Evolutionary conservation across 2,888 invertebrate species (phyloP), one percentile per base, ranked within the genome.

Genomic region (Podotricha telesiphe): DNA sequence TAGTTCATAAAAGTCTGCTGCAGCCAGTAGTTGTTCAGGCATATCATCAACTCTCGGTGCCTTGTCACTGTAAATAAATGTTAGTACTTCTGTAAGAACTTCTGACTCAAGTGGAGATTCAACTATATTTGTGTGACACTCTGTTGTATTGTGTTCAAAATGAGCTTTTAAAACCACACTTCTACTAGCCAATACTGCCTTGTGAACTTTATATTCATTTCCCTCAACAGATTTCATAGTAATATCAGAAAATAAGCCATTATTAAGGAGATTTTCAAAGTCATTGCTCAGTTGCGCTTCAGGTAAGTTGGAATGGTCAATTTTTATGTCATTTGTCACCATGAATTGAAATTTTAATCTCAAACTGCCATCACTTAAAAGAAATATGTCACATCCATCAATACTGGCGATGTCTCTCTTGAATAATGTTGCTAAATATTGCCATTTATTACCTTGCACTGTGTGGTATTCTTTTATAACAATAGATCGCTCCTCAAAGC

Each of bases 1-100:
- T 5, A 93, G 81, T 74, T 92, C 90, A 72, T 93, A 93, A 74
- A 83, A 93, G 68, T 93, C 92, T 8, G 93, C 91, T 19, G 93
- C 93, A 59, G 89, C 91, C 28, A 93, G 75, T 34, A 93, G 74
- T 70, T 84, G 87, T 59, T 90, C 89, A n/a, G 93, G 91, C 71
- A 91, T 90, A 37, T 89, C 88, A 78, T 91, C 87, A 20, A 91
- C 86, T 73, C 84, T 84, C 17, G 89, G 91, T 40, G 91, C 88
- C 79, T 89, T 89, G 68, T 92, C 93, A 72, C 86, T 91, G 65
- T 93, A 93, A 68, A 93, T 86, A 65, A 87, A 93, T 22, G 84
- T 88, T 2, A 93, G 73, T 0, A 93, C 89, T 82, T 91, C 91
- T 48, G 77, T 78, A 15, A 93, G 72, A 0, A 91, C 87, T 59